Percentiles rank a stretch among this genome's conserved stretches.
These are phyloP conservation scores for Bubo scandiacus DNA, from an alignment of 2,113 vertebrate genomes.

Conservation along the genomic window DNA sequence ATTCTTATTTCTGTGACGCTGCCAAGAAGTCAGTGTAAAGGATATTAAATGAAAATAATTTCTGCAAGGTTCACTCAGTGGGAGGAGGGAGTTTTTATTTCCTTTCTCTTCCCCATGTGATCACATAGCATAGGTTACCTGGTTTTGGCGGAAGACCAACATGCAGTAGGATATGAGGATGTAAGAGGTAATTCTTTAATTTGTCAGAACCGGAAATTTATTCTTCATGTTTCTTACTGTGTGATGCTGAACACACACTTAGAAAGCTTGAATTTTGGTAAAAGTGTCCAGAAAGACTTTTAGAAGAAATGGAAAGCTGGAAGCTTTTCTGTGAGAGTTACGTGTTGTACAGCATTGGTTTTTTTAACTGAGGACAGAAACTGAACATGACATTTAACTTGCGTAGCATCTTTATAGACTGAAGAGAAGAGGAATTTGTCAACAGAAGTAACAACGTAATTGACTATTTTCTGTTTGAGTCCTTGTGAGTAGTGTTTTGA, in stretches of 20 bases:
- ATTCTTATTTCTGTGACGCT: neutral
- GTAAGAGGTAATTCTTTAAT: neutral
- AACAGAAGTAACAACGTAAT: neutral
- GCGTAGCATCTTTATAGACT: neutral
- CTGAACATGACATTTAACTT: accelerated
- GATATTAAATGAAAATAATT: neutral
- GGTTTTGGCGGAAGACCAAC: neutral
- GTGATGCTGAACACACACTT: neutral
- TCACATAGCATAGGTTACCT: neutral
- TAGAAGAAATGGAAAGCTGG: neutral
- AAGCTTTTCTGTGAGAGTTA: neutral
- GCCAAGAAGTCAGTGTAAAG: neutral
- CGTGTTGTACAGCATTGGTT: neutral
- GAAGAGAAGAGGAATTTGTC: neutral
- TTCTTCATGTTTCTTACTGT: neutral
- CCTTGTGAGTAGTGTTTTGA: neutral
- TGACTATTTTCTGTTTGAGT: neutral
- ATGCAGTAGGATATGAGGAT: neutral
- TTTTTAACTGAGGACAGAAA: neutral
- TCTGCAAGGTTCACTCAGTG: neutral
- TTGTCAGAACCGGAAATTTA: neutral
- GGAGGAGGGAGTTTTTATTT: neutral
- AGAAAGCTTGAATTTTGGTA: neutral
- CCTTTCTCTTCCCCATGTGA: neutral
- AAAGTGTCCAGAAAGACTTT: neutral